Evolutionary conservation across 2,888 invertebrate species (phyloP).

Genomic region (Neoscelio sp.): DNA sequence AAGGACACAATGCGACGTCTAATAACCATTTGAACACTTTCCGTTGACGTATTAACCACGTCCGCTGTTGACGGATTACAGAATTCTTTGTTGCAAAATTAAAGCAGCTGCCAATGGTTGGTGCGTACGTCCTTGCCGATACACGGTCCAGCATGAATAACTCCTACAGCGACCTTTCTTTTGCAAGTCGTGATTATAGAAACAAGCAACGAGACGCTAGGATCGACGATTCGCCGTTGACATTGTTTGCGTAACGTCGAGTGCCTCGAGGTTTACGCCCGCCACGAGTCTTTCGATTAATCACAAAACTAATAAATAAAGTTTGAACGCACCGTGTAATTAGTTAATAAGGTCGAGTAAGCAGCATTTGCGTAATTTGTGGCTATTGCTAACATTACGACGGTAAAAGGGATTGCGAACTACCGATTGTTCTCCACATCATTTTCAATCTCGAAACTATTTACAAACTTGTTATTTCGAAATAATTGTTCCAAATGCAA

Average conservation of each 20-base stretch:
- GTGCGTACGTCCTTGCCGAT: constrained; percentile 56
- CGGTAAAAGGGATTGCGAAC: constrained; percentile 53
- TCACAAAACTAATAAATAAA: constrained; percentile 64
- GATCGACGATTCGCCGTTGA: constrained; percentile 64
- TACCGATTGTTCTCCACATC: constrained; percentile 55
- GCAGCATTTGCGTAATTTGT: constrained; percentile 59
- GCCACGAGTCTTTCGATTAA: constrained; percentile 50
- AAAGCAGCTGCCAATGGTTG: constrained; percentile 59
- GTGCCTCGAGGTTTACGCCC: constrained; percentile 48
- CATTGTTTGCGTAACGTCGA: constrained; percentile 69
- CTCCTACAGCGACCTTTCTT: constrained; percentile 52
- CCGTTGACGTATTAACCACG: constrained; percentile 24
- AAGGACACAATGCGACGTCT: not conserved
- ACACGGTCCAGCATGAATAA: constrained; percentile 46
- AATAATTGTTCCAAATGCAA: constrained; percentile 51
- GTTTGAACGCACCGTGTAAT: constrained; percentile 51
- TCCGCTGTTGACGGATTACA: constrained; percentile 66
- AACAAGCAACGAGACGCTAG: constrained; percentile 44
- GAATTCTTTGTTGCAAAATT: constrained; percentile 71
- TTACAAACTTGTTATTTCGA: constrained; percentile 48
- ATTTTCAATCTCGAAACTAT: constrained; percentile 50
- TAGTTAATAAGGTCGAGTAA: constrained; percentile 62
- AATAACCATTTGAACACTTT: constrained; percentile 17
- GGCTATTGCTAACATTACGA: constrained; percentile 32
- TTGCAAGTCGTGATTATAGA: constrained; percentile 47